A percentile compares a stretch with the other conserved stretches of the same genome.
These are phyloP conservation scores for Noctuana brunneofusca DNA, from an alignment of 2,888 invertebrate species.

Conservation along the genomic window DNA sequence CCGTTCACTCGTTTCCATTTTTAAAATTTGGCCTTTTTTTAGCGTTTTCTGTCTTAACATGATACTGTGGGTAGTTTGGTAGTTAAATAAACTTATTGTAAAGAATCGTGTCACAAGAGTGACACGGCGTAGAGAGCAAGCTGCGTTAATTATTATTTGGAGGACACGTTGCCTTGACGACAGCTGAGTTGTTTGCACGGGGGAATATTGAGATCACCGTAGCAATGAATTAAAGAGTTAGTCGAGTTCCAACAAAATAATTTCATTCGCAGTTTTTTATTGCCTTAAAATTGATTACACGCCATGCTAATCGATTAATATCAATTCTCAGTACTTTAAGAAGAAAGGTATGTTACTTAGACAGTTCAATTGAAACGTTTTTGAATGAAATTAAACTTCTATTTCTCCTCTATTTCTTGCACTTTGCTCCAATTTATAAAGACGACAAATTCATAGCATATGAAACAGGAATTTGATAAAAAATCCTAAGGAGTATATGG, in stretches of 20 bases:
- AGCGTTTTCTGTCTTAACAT: constrained; percentile 7
- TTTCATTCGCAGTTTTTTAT: neutral
- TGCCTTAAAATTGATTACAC: neutral
- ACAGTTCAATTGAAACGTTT: too few relatives aligned
- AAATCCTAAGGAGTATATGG: too few relatives aligned
- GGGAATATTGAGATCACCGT: constrained; percentile 34
- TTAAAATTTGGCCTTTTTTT: constrained; percentile 12
- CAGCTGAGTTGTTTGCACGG: constrained; percentile 35
- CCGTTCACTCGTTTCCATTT: constrained; percentile 15
- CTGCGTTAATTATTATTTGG: constrained; percentile 25
- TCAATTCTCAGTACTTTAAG: neutral
- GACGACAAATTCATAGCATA: too few relatives aligned
- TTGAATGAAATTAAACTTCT: too few relatives aligned
- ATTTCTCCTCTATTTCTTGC: too few relatives aligned
- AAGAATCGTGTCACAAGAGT: constrained; percentile 29
- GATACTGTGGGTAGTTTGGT: neutral
- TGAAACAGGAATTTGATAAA: too few relatives aligned
- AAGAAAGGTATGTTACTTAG: too few relatives aligned
- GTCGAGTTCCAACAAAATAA: constrained; percentile 11
- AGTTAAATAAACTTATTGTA: constrained; percentile 11
- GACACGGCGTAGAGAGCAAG: constrained; percentile 16
- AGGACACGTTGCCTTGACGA: constrained; percentile 40
- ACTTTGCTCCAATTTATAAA: too few relatives aligned
- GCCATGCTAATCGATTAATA: neutral
- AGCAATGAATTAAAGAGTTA: constrained; percentile 13